Conservation (phyloP, 2,797 vertebrate species). For the Pipistrellus nathusii region DNA sequence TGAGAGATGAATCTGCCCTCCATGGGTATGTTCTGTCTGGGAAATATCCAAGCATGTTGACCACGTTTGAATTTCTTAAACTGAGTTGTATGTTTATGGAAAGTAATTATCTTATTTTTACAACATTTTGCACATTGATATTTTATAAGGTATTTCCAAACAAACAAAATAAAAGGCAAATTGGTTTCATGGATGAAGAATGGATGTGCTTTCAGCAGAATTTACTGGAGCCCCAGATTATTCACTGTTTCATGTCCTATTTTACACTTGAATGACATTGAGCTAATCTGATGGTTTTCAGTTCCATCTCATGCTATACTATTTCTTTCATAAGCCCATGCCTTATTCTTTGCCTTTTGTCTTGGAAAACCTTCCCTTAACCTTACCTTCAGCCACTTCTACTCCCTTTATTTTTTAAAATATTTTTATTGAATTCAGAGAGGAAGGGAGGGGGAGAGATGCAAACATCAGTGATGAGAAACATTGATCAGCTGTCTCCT, state of each 20-base stretch:
- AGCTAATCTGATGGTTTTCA: neutral
- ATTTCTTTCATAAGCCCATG: neutral
- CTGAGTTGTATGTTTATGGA: neutral
- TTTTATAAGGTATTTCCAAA: constrained; percentile 16
- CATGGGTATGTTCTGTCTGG: neutral
- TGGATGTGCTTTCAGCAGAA: constrained; percentile 23
- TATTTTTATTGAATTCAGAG: no score
- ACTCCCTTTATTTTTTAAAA: neutral
- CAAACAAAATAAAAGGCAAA: neutral
- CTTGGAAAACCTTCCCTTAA: constrained; percentile 1
- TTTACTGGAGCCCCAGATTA: neutral
- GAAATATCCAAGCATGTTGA: neutral
- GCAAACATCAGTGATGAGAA: no score
- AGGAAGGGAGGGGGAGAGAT: no score
- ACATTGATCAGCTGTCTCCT: no score
- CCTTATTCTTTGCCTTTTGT: neutral
- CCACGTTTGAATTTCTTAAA: neutral
- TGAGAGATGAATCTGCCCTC: neutral
- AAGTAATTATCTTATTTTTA: neutral
- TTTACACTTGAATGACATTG: neutral
- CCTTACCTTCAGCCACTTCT: neutral
- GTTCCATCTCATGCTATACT: neutral
- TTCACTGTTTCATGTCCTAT: neutral
- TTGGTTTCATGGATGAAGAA: neutral
- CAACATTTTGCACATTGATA: neutral